Evolutionary conservation across 2,113 vertebrate species (phyloP), one percentile per base, ranked within the genome.

Genomic region (Pao palembangensis): DNA sequence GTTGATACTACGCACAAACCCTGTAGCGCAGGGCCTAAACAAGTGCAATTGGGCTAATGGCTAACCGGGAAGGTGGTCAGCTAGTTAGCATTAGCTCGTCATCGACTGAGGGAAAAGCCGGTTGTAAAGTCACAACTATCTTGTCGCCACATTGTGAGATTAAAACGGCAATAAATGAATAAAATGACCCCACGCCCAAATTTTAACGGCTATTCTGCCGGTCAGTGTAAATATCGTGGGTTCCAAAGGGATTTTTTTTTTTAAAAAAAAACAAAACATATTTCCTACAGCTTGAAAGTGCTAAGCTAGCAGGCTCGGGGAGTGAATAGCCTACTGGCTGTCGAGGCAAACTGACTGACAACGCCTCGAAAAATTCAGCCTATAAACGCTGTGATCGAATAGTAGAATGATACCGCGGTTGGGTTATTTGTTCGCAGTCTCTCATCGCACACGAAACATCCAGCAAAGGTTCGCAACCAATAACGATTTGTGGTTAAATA

Each of bases 361-460:
- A 89, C 88, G 88, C 88, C 88, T 88, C 86, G 78, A 84, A 82
- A 84, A 87, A 82, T 79, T 8, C 75, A 67, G 25, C 75, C 62
- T 15, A 57, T 17, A 73, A 78, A 75, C 70, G 43, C 47, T 17
- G 57, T 54, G 63, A 51, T 60, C 43, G 53, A 51, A 34, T 46
- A 2, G 58, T 14, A 21, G 42, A 51, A 46, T 3, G 56, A 31
- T n/a, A 5, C 58, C 42, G 7, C 64, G 31, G 53, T 6, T 16
- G 43, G 56, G 62, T 49, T 57, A 34, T 58, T n/a, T 38, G 6
- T 60, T 25, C 51, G 21, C 61, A 3, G 51, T 44, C 31, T 50
- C 42, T n/a, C 56, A 25, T 19, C 20, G 5, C 44, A 44, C 3
- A 13, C 18, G n/a, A 59, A 76, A 31, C 21, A 53, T 28, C 15